phyloP scores from a whole-genome alignment of 2,797 vertebrate genomes.

The Lagorchestes hirsutus region DNA sequence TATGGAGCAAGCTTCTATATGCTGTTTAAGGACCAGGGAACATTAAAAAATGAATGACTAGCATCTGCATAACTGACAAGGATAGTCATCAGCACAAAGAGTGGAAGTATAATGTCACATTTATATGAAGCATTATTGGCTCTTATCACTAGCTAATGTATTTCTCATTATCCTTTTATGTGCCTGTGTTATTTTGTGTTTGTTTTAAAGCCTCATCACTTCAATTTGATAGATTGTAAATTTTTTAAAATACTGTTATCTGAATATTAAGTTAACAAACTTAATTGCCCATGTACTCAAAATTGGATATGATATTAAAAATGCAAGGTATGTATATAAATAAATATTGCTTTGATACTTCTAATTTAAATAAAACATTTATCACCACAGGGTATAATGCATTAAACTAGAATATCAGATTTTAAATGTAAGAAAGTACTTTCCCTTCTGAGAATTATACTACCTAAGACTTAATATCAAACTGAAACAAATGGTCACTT shows the following conservation, averaged over 20 bases:
- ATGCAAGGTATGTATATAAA: conserved; percentile 10
- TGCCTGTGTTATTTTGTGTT: conserved; percentile 68
- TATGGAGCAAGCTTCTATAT: conserved; percentile 56
- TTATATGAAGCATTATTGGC: conserved; percentile 78
- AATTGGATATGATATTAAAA: conserved; percentile 40
- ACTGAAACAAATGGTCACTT: not conserved
- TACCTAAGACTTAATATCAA: not conserved
- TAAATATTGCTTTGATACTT: not conserved
- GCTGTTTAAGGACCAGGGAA: conserved; percentile 65
- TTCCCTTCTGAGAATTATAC: not conserved
- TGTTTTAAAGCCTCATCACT: conserved; percentile 75
- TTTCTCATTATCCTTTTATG: conserved; percentile 82
- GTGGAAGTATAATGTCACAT: conserved; percentile 74
- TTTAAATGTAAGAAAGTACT: not conserved
- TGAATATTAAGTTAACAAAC: conserved; percentile 75
- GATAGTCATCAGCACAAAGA: conserved; percentile 71
- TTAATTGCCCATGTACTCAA: conserved; percentile 71
- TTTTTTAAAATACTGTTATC: conserved; percentile 68
- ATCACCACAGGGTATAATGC: not conserved
- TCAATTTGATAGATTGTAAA: conserved; percentile 77
- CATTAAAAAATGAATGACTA: conserved; percentile 73
- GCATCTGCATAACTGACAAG: conserved; percentile 76
- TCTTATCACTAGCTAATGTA: conserved; percentile 80
- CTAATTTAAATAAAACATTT: not conserved
- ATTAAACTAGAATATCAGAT: not conserved